Evolutionary conservation across 1,140 invertebrate genomes (phyloP).

Genomic region (Pseudoatta argentina): DNA sequence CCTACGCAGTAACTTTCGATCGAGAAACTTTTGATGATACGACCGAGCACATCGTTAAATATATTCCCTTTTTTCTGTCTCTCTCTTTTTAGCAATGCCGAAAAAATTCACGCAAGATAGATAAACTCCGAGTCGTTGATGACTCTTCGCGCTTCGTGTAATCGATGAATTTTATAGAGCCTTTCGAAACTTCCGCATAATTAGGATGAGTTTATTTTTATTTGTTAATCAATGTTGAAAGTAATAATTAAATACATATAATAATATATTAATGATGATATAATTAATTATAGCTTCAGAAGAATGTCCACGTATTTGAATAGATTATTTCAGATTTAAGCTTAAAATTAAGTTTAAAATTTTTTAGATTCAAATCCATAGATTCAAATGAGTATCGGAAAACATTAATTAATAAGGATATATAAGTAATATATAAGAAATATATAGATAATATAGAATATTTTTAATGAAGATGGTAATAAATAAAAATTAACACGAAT

Average conservation of each 20-base stretch:
- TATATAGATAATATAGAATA: neutral
- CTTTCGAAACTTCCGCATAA: constrained; percentile 20
- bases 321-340: neutral
- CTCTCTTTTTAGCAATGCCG: constrained; percentile 8
- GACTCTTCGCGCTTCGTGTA: neutral
- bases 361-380: neutral
- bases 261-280: constrained; percentile 19
- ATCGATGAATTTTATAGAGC: constrained; percentile 26
- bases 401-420: neutral
- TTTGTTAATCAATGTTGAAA: neutral
- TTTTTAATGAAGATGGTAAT: neutral
- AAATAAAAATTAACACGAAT: neutral
- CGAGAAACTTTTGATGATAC: constrained; percentile 71
- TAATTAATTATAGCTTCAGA: neutral
- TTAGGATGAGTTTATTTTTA: constrained; percentile 12
- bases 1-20: constrained; percentile 74
- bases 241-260: neutral
- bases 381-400: neutral
- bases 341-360: neutral
- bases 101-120: constrained; percentile 41
- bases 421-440: neutral
- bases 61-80: neutral
- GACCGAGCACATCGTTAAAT: constrained; percentile 49
- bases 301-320: neutral
- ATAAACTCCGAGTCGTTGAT: constrained; percentile 22